phyloP scores from a whole-genome alignment of 2,888 invertebrate genomes.

The Auanema sp. region DNA sequence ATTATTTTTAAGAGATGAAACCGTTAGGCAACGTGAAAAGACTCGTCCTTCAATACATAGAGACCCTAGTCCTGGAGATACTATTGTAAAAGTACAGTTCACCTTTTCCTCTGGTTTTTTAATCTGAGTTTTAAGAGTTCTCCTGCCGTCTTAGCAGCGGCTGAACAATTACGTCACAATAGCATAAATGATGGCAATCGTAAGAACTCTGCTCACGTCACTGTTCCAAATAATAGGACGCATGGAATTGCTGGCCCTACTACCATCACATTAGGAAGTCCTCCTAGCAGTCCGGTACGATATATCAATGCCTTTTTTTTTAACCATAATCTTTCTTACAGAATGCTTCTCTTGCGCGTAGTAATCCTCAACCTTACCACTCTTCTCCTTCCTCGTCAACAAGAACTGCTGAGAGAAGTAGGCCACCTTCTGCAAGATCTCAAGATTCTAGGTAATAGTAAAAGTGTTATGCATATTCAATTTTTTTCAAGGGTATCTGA shows the following conservation, averaged over 20 bases:
- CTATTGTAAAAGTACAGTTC: conserved; percentile 34
- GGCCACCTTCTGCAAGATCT: conserved; percentile 12
- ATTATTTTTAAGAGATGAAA: conserved; percentile 10
- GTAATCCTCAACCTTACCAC: conserved; percentile 5
- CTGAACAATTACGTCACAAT: conserved; percentile 31
- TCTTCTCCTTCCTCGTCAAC: conserved; percentile 8
- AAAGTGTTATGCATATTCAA: background rate
- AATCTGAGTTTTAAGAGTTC: conserved; percentile 21
- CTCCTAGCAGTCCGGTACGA: conserved; percentile 30
- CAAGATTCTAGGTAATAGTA: conserved; percentile 6
- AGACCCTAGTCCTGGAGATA: conserved; percentile 34
- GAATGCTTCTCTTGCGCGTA: conserved; percentile 11
- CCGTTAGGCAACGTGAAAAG: conserved; percentile 15
- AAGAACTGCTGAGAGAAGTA: conserved; percentile 10
- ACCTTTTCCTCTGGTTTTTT: background rate
- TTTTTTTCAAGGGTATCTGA: background rate
- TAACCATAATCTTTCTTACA: background rate
- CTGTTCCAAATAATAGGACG: background rate
- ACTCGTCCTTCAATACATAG: conserved; percentile 1
- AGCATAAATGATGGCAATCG: conserved; percentile 12
- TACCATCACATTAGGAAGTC: conserved; percentile 41
- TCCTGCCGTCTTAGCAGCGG: conserved; percentile 29
- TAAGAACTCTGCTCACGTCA: conserved; percentile 4
- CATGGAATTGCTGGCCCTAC: conserved; percentile 26
- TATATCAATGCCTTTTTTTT: background rate